Conservation (phyloP, 2,113 vertebrate species). For the Neodontobutis hainanensis region DNA sequence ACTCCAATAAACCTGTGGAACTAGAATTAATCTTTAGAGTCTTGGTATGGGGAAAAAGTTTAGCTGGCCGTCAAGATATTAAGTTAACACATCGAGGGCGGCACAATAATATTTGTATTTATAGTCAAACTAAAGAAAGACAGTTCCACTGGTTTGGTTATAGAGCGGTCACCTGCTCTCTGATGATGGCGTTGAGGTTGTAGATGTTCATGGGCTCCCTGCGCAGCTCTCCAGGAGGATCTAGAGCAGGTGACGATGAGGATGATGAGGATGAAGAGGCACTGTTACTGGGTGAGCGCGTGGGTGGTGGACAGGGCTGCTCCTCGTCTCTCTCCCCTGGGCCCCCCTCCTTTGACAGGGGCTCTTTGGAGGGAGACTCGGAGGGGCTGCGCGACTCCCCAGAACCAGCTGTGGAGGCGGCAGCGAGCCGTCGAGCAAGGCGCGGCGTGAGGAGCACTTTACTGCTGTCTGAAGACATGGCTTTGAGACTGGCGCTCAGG, state of each 20-base stretch:
- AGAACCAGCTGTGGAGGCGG: conserved; percentile 70
- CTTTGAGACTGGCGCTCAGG: conserved; percentile 82
- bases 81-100: too few relatives aligned
- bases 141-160: background rate
- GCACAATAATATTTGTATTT: too few relatives aligned
- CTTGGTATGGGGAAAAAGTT: too few relatives aligned
- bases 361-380: conserved; percentile 81
- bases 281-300: conserved; percentile 87
- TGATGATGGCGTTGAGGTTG: conserved; percentile 95
- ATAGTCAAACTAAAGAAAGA: too few relatives aligned
- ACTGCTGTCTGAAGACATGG: conserved; percentile 85
- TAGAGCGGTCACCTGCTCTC: conserved; percentile 87
- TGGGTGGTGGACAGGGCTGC: conserved; percentile 81
- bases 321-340: conserved; percentile 32
- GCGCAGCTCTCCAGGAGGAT: conserved; percentile 85
- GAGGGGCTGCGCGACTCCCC: conserved; percentile 80
- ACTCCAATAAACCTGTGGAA: too few relatives aligned
- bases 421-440: conserved; percentile 83
- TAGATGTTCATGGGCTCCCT: conserved; percentile 96
- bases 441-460: conserved; percentile 91
- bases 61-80: too few relatives aligned
- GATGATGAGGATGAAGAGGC: conserved; percentile 86
- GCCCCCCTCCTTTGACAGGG: conserved; percentile 72
- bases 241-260: conserved; percentile 86
- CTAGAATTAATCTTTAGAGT: too few relatives aligned